Evolutionary conservation across 2,888 invertebrate genomes (phyloP), one percentile per base, ranked within the genome.

Genomic region (Ornithoptera alexandrae): DNA sequence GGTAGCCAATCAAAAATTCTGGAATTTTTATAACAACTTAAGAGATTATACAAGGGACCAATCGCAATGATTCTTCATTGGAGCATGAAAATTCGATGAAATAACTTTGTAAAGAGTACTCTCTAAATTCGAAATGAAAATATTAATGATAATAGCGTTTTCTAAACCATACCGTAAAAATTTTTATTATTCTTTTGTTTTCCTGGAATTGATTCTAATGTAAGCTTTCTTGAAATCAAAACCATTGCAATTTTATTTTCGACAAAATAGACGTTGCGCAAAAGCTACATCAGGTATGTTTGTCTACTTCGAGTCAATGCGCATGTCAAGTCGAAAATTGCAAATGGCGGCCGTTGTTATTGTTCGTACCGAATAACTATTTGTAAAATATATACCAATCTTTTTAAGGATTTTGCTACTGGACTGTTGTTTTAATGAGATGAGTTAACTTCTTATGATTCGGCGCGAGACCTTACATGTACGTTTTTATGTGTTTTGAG

Each of bases 301-400:
- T 90, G 87, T 90, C 90, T 88, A 84, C 84, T 83, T 73, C 87
- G 86, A 90, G 89, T 84, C 88, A 92, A 87, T 93, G 95, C 95
- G 95, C 95, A 95, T 94, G 95, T 94, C 95, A 95, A 93, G 94
- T 94, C 94, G 94, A 94, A 95, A 95, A 97, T 97, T 97, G 97
- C 97, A 97, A 98, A 98, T 98, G 98, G 98, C 98, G 97, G 96
- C 97, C 96, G 97, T 97, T 98, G 97, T 98, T 98, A 97, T 98
- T 98, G 97, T 98, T 97, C 96, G 96, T 96, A 96, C 96, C 95
- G 96, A 96, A 93, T 94, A 94, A 93, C 93, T 94, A 94, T 94
- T 94, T 94, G 93, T 93, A 93, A 93, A 93, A 91, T 94, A 93
- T 94, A 94, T 94, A 94, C 94, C 93, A 91, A 93, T 93, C 93